Base-by-base conservation (phyloP, 2,113 vertebrate species). In the Balaenoptera acutorostrata region DNA sequence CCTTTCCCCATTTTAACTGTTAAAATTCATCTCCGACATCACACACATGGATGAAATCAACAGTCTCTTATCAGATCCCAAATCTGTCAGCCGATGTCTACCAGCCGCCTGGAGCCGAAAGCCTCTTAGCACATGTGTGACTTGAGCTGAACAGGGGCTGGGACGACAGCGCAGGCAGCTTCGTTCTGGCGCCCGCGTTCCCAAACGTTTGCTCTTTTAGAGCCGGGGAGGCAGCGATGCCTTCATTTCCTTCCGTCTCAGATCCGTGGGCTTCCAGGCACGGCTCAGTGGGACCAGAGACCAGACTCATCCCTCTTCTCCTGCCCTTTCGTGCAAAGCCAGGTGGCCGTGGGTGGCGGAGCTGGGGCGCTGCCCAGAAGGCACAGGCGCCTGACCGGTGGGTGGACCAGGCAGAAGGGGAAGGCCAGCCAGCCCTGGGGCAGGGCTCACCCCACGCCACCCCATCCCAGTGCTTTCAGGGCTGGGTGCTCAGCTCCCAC, bases 61-160 rank as follows among this genome's bases (percentile, higher is more conserved):
- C 96, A 96, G 97, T 78, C 78, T 97, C 94, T 96, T 96, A 95
- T 97, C 96, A 93, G 94, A 98, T 93, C 97, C 94, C 94, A 93
- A 84, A 95, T 96, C 95, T 96, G 97, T 96, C 96, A 98, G 94
- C 94, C 64, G 3, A 66, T 75, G 97, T 95, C 95, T 97, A 96
- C 97, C 96, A 97, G 87, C 69, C 5, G 15, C 97, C 84, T n/a
- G 69, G 82, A 98, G 97, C 97, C 96, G 96, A 88, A 68, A 93
- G 83, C 64, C 96, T 89, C 82, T 95, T 92, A 89, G 74, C 94
- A 90, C 97, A 97, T 75, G 93, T 96, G 96, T 71, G 94, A 93
- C 95, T 96, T 69, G 95, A 97, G 96, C 90, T 96, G 97, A 63
- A 52, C 78, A 90, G 78, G 95, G 95, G 81, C 44, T 9, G 74